Evolutionary conservation across 2,797 vertebrate genomes (phyloP), one percentile per base, ranked within the genome.

Genomic region (Mus minutoides): DNA sequence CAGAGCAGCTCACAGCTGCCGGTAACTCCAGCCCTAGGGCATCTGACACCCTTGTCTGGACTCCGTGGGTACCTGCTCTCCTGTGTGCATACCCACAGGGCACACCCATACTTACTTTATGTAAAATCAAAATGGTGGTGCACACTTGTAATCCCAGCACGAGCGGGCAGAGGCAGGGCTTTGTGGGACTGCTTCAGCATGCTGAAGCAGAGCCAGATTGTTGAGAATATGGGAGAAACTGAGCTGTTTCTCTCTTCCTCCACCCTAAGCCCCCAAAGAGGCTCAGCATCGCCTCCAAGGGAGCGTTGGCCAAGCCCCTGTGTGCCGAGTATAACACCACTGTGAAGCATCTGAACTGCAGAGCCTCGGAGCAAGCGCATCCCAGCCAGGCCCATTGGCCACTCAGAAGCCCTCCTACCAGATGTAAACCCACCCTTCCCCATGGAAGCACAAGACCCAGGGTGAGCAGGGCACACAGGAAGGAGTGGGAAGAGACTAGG

Each of bases 401-500:
- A 34, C 76, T 31, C 37, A 6, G 54, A 73, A 62, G 1, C 88
- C 11, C 56, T 82, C 29, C 56, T 9, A 21, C n/a, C 3, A 9
- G 40, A 80, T 37, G 2, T 2, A 3, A 40, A 64, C 26, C 16
- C 73, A 58, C 54, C 54, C 40, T 4, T 11, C 22, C 22, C 37
- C 52, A 37, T 4, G 76, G 6, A 71, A 43, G 34, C 2, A 19
- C 58, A 52, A 49, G 69, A 31, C 24, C 10, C 0, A 43, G 62
- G 10, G 29, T 8, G 6, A 7, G 52, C 0, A 2, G 34, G 9
- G 14, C 26, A 49, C 58, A 4, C 2, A 31, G 37, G 21, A 0
- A 0, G 2, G 43, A 16, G 0, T 5, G 21, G 6, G 5, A 8
- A 10, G n/a, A 52, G 17, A 40, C 16, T 3, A 34, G 52, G 78